These are phyloP conservation scores for Ammodytes dubius DNA, from an alignment of 2,113 vertebrate genomes.

Conservation along the genomic window DNA sequence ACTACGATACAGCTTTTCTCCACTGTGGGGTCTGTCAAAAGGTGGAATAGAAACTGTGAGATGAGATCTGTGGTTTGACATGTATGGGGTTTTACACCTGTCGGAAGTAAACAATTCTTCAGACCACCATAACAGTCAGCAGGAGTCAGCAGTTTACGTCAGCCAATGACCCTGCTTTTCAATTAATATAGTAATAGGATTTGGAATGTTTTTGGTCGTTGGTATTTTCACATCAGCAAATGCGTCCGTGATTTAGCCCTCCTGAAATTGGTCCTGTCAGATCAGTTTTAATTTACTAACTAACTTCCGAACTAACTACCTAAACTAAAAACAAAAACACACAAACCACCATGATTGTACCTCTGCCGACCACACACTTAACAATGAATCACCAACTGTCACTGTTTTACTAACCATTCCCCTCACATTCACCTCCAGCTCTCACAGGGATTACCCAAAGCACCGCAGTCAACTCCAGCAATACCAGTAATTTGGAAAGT, in stretches of 20 bases:
- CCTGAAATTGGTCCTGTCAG: neutral
- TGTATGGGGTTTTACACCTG: neutral
- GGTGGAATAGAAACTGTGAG: neutral
- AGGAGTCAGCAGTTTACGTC: neutral
- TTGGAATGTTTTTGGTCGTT: neutral
- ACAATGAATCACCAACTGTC: neutral
- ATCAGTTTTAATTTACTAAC: neutral
- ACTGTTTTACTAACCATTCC: conserved; percentile 43
- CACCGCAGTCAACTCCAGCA: neutral
- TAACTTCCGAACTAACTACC: neutral
- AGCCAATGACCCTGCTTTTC: neutral
- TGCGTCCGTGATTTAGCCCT: neutral
- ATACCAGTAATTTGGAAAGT: neutral
- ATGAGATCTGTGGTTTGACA: conserved; percentile 22
- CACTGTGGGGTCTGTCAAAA: conserved; percentile 42
- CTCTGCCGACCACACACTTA: conserved; percentile 1
- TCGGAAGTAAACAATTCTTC: conserved; percentile 32
- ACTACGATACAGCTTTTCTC: conserved; percentile 41
- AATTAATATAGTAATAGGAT: neutral
- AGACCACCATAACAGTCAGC: neutral
- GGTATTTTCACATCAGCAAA: neutral
- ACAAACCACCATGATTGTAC: neutral
- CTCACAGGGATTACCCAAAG: conserved; percentile 50
- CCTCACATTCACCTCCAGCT: conserved; percentile 15
- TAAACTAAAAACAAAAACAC: neutral